Evolutionary conservation across 2,797 vertebrate genomes (phyloP), one percentile per base, ranked within the genome.

Genomic region (Malurus splendens): DNA sequence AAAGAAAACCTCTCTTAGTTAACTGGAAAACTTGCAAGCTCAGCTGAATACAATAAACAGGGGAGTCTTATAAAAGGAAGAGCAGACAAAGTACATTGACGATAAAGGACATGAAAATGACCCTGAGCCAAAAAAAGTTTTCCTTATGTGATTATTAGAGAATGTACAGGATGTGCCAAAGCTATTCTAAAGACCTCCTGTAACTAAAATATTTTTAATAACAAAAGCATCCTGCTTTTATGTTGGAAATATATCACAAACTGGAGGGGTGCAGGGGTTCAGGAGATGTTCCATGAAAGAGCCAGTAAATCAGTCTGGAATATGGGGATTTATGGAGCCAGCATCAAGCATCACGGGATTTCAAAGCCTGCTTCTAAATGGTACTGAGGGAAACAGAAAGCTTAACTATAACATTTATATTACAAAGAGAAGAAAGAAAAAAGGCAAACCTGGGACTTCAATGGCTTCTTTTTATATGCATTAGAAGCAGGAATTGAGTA

Each of bases 131-230:
- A 90, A 90, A 89, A 59, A 70, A 48, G 47, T 82, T 95, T 95
- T 86, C 85, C 73, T 92, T 62, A 60, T 87, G 82, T 87, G 73
- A 79, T 61, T 62, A 64, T 76, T 56, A 56, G 67, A 92, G 79
- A 70, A 59, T 68, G 88, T 55, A 86, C 90, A 87, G 92, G 93
- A 94, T 60, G 55, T 86, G 82, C 82, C 74, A 77, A 90, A 85
- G 66, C 81, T 88, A 84, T 96, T 96, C 90, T 90, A 86, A 94
- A 90, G 74, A 61, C 66, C 91, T 96, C 72, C 44, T 84, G 42
- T 93, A 93, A 87, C 92, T 85, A 81, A 93, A 96, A 87, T 79
- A 92, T 82, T 94, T 85, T 93, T 93, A 71, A 82, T 82, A 90
- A 91, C 57, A 92, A 90, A 92, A 88, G 87, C 91, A 76, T 93